Conservation (phyloP, 2,113 vertebrate genomes). For the Coracopsis vasa region DNA sequence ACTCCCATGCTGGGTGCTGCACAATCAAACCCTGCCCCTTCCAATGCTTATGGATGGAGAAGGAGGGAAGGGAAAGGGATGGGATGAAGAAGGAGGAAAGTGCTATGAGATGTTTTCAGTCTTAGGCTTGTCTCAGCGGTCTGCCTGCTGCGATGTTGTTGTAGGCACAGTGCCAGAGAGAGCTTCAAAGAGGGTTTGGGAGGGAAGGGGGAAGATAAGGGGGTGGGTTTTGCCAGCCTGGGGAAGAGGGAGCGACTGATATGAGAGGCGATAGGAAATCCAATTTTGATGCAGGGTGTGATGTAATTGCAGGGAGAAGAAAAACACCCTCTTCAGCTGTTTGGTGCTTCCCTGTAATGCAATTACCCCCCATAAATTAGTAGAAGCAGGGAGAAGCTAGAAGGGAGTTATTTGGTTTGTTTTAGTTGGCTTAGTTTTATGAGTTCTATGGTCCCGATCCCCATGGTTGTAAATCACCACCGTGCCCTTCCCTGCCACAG, state of each 20-base stretch:
- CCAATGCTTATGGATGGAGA: fast-evolving
- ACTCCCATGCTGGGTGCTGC: not conserved
- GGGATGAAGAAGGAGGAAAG: not conserved
- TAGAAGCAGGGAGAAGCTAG: not conserved
- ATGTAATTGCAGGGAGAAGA: not conserved
- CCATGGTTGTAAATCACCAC: not conserved
- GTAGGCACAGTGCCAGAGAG: not conserved
- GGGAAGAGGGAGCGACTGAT: not conserved
- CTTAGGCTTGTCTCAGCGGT: not conserved
- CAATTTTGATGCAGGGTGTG: not conserved
- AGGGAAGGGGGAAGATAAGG: not conserved
- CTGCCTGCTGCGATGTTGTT: fast-evolving
- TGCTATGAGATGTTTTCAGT: not conserved
- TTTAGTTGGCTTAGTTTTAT: not conserved
- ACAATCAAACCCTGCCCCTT: not conserved
- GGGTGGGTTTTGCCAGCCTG: not conserved
- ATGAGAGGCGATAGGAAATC: conserved; percentile 4
- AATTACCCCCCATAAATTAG: not conserved
- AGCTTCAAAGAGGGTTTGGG: not conserved
- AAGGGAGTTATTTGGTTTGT: not conserved
- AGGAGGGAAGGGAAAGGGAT: fast-evolving
- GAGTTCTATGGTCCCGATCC: not conserved
- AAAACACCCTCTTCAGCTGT: not conserved
- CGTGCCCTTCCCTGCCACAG: fast-evolving
- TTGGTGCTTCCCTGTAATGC: not conserved